Evolutionary conservation across 2,888 invertebrate species (phyloP).

Genomic region (Melanostoma scalare): DNA sequence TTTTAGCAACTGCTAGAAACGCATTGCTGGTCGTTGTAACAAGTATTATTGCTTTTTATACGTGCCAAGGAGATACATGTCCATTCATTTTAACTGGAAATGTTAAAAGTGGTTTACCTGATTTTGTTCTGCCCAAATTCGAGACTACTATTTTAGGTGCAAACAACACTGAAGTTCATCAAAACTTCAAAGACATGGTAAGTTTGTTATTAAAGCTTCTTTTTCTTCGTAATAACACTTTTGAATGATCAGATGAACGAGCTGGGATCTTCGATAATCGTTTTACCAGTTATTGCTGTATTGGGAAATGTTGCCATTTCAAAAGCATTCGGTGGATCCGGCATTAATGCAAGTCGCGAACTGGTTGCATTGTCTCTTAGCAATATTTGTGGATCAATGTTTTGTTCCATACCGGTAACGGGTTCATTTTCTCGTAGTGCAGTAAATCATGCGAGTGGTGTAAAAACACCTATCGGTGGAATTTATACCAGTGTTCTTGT

Average conservation of each 20-base stretch:
- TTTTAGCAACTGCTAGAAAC: slow-evolving; percentile 91
- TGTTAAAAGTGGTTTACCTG: slow-evolving; percentile 87
- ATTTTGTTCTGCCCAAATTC: slow-evolving; percentile 87
- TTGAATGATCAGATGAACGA: slow-evolving; percentile 84
- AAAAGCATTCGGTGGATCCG: slow-evolving; percentile 93
- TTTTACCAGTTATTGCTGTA: slow-evolving; percentile 95
- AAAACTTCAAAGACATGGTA: slow-evolving; percentile 79
- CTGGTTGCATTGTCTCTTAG: slow-evolving; percentile 92
- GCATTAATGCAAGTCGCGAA: slow-evolving; percentile 95
- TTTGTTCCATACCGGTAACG: slow-evolving; percentile 94
- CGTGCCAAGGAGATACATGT: slow-evolving; percentile 81
- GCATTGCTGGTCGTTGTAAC: slow-evolving; percentile 88
- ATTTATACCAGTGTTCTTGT: slow-evolving; percentile 92
- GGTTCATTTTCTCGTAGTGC: slow-evolving; percentile 95
- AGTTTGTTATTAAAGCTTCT: neutral
- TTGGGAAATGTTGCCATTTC: slow-evolving; percentile 97
- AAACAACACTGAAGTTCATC: slow-evolving; percentile 78
- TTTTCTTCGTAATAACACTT: neutral
- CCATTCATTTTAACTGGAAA: slow-evolving; percentile 90
- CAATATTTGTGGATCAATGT: slow-evolving; percentile 93
- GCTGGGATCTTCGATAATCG: slow-evolving; percentile 91
- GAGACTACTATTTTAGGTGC: slow-evolving; percentile 82
- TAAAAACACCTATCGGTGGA: slow-evolving; percentile 93
- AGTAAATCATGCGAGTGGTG: slow-evolving; percentile 97
- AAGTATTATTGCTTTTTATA: slow-evolving; percentile 86